Evolutionary conservation across 2,113 vertebrate species (phyloP).

Genomic region (Sciurus niger): DNA sequence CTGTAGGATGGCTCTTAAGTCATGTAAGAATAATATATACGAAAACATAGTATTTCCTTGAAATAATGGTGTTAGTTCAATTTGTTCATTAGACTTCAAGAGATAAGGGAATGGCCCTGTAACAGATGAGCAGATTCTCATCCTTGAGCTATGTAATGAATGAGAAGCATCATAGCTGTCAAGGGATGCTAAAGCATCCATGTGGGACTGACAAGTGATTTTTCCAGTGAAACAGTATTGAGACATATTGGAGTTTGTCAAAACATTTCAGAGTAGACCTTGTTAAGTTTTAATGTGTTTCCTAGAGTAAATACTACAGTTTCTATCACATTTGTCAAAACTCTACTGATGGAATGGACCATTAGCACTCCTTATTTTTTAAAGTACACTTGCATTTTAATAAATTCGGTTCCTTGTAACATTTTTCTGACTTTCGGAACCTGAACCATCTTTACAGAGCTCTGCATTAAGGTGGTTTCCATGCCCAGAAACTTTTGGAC

Average conservation of each 20-base stretch:
- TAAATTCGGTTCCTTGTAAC: neutral
- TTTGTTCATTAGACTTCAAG: constrained; percentile 3
- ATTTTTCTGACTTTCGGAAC: neutral
- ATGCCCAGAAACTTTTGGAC: neutral
- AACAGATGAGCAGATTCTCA: neutral
- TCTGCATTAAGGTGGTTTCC: neutral
- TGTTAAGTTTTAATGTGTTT: neutral
- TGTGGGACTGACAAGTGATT: neutral
- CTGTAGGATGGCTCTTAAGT: neutral
- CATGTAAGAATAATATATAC: neutral
- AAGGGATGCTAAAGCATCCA: neutral
- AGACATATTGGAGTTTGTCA: constrained; percentile 33
- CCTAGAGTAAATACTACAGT: neutral
- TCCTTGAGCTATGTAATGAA: constrained; percentile 10
- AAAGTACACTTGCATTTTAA: constrained; percentile 27
- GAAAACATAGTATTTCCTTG: neutral
- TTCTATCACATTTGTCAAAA: neutral
- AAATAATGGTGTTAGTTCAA: neutral
- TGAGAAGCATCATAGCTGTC: neutral
- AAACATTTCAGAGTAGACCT: constrained; percentile 25
- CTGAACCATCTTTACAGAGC: neutral
- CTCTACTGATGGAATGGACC: neutral
- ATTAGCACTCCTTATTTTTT: neutral
- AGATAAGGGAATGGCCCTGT: neutral
- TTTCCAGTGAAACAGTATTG: constrained; percentile 38